Evolutionary conservation across 1,140 invertebrate genomes (phyloP).

Genomic region (Drosophila melanogaster): Release_6_plus_ISO1_MT NT_033779.5:11867001-11867500

Average conservation of each 20-base stretch:
- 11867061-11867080: too few relatives aligned
- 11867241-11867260: background rate
- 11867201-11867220: background rate
- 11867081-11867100: too few relatives aligned
- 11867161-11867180: constrained; percentile 2
- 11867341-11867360: constrained; percentile 36
- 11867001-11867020: constrained; percentile 9
- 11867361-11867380: constrained; percentile 35
- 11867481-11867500: constrained; percentile 21
- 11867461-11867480: constrained; percentile 30
- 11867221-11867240: background rate
- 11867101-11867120: too few relatives aligned
- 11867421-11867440: constrained; percentile 30
- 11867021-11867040: background rate
- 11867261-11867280: constrained; percentile 40
- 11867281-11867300: constrained; percentile 13
- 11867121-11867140: background rate
- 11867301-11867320: background rate
- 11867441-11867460: constrained; percentile 12
- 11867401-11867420: constrained; percentile 29
- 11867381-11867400: constrained; percentile 43
- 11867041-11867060: background rate
- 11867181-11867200: background rate
- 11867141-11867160: too few relatives aligned
- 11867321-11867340: constrained; percentile 27